Base-by-base conservation (phyloP, 1,140 invertebrate species). In the Zelostemma sp. region DNA sequence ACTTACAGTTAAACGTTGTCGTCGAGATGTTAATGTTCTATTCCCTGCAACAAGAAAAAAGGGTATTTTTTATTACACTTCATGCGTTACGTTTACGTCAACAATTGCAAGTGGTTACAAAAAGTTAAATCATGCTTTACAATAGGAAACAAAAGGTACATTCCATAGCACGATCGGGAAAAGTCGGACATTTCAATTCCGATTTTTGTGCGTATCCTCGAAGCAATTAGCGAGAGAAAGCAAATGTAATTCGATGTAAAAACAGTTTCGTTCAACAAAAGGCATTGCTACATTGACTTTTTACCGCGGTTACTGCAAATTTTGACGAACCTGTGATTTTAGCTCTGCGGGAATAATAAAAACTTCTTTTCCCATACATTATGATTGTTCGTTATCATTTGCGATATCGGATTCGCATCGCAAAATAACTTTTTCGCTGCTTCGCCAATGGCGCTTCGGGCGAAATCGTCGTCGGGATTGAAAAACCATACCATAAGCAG, bases 381-480 rank as follows among this genome's bases (percentile, higher is more conserved):
- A 41, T 35, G 19, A 25, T 25, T 25, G n/a, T n/a, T n/a, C n/a
- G n/a, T n/a, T n/a, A n/a, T n/a, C n/a, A 25, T 25, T 25, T 25
- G 21, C 21, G 21, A 25, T 25, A 25, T 8, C 21, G 21, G 21
- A 25, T 25, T 25, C 21, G 3, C 21, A 25, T 8, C 3, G 3
- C 21, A 25, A 4, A 41, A 69, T 76, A 74, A 77, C 74, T 77
- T 75, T 68, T 65, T 74, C 68, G 67, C 71, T 66, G 67, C 74
- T 64, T 81, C 77, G 76, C 74, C 75, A 75, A 80, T 71, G 77
- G 71, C 61, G 81, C 82, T 73, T 69, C 79, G 75, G 80, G 83
- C 83, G 76, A 80, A 79, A 80, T 83, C 77, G 75, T 81, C 75
- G 79, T 80, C 78, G 76, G 80, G 78, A 84, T 82, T 80, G 79